Conservation (phyloP, 1,140 invertebrate species). For the silkworm (Bombyx mori) region ASM3026992v2 NC_085114.1:10088501-10089000, state of each 20-base stretch:
- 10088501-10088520: slow-evolving; percentile 12
- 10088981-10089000: not conserved
- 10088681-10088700: slow-evolving; percentile 32
- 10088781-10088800: slow-evolving; percentile 41
- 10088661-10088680: slow-evolving; percentile 35
- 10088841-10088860: slow-evolving; percentile 50
- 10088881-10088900: slow-evolving; percentile 13
- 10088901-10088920: slow-evolving; percentile 24
- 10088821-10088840: slow-evolving; percentile 34
- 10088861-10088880: slow-evolving; percentile 25
- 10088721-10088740: slow-evolving; percentile 43
- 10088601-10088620: slow-evolving; percentile 46
- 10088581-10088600: slow-evolving; percentile 48
- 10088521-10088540: slow-evolving; percentile 37
- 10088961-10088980: too few relatives aligned
- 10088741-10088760: slow-evolving; percentile 57
- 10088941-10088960: not conserved
- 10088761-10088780: slow-evolving; percentile 54
- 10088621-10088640: slow-evolving; percentile 38
- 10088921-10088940: slow-evolving; percentile 13
- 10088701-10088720: slow-evolving; percentile 19
- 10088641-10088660: slow-evolving; percentile 54
- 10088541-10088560: slow-evolving; percentile 50
- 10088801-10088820: slow-evolving; percentile 26
- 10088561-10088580: slow-evolving; percentile 51